Percentiles rank a stretch among this genome's conserved stretches.
Conservation (phyloP, 2,113 vertebrate genomes). For the Furnarius figulus region DNA sequence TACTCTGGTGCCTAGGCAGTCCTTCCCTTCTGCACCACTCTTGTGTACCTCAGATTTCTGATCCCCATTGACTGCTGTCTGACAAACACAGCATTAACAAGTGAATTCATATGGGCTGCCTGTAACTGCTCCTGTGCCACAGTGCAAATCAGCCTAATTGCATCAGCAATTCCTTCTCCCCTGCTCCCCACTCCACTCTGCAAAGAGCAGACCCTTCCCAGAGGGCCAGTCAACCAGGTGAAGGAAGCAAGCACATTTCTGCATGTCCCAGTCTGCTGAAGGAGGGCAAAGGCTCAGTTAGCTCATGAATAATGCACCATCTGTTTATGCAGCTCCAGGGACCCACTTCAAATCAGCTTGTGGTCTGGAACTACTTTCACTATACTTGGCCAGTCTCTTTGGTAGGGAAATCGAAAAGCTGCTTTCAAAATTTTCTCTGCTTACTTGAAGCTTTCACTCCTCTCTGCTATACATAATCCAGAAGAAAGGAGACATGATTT, state of each 20-base stretch:
- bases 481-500: constrained; percentile 25
- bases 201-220: neutral
- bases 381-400: neutral
- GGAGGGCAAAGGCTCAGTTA: neutral
- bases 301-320: neutral
- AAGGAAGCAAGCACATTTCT: neutral
- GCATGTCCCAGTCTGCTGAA: neutral
- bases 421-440: constrained; percentile 50
- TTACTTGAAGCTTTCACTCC: neutral
- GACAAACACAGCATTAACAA: neutral
- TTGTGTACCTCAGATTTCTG: neutral
- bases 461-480: neutral
- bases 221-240: neutral
- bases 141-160: neutral
- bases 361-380: constrained; percentile 6
- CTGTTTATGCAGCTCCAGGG: neutral
- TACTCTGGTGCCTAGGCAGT: neutral
- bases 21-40: neutral
- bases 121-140: neutral
- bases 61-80: neutral
- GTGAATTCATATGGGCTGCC: neutral
- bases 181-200: neutral
- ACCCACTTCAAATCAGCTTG: constrained; percentile 17
- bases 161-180: neutral
- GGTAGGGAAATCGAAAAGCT: constrained; percentile 36